Base-by-base conservation (phyloP, 2,888 invertebrate species). In the Ophion ventricosus region DNA sequence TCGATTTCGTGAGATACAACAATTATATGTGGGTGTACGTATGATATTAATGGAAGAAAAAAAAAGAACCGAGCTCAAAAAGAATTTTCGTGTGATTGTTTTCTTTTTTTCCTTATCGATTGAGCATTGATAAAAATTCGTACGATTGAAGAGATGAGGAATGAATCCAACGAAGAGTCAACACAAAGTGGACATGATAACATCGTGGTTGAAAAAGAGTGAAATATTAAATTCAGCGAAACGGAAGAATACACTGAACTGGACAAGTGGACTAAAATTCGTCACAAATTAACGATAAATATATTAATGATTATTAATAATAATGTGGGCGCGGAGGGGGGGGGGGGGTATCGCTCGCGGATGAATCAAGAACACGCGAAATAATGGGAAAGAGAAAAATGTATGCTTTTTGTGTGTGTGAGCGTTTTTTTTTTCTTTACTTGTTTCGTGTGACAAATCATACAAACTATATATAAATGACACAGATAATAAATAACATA, bases 401-500 rank as follows among this genome's bases (percentile, higher is more conserved):
- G 76, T 59, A 70, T 73, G 81, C 43, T 67, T 64, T 76, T 66
- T 61, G 67, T 85, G 76, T 85, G 76, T 83, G 64, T 84, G 77
- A 82, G 66, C 79, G 73, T 75, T 26, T 81, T 26, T 85, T 78
- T 77, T 74, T 83, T 78, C 86, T 72, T 49, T 72, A 72, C 61
- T 78, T 74, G 72, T 83, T 86, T 81, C 56, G 83, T 79, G 84
- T 85, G 76, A 76, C 63, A 76, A 83, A 80, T 66, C 72, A 80
- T 79, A 86, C 77, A 80, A 83, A 84, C 72, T 72, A 73, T 61
- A 56, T 82, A 79, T 80, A 80, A 63, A 86, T 75, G 73, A 81
- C 73, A 85, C 74, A 74, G 70, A 72, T 74, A 82, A 70, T 86
- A 80, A 83, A 85, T 69, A 75, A 86, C 75, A 74, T 83, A 83